These are phyloP conservation scores for Lasioglossum malachurum DNA, from an alignment of 2,888 invertebrate genomes.

Conservation along the genomic window DNA sequence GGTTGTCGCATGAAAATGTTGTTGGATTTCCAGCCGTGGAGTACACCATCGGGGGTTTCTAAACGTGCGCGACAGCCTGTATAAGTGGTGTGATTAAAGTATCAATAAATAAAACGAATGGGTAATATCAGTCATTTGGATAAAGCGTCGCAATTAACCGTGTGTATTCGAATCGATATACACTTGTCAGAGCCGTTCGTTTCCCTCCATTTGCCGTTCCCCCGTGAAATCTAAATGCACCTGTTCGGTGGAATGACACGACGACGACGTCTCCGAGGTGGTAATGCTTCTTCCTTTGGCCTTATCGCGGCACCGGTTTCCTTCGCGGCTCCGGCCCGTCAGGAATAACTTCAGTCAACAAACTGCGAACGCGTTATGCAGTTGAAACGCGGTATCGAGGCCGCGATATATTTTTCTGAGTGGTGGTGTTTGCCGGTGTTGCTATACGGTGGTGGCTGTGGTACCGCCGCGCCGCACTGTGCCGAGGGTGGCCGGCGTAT, in stretches of 20 bases:
- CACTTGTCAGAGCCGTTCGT: constrained; percentile 13
- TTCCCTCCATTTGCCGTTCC: constrained; percentile 10
- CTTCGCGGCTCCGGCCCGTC: constrained; percentile 4
- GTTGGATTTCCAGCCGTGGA: neutral
- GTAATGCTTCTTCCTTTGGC: constrained; percentile 24
- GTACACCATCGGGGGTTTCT: neutral
- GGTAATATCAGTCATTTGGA: constrained; percentile 21
- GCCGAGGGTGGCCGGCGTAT: constrained; percentile 55
- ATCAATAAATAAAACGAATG: constrained; percentile 26
- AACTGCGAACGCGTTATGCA: constrained; percentile 46
- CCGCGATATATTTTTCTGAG: constrained; percentile 65
- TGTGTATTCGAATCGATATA: neutral
- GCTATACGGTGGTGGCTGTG: neutral
- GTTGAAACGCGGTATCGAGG: constrained; percentile 61
- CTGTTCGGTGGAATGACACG: constrained; percentile 35
- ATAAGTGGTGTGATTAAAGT: neutral
- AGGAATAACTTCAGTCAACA: constrained; percentile 56
- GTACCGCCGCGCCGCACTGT: neutral
- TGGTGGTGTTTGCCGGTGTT: neutral
- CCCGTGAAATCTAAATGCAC: constrained; percentile 38
- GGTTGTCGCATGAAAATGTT: neutral
- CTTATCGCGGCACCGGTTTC: constrained; percentile 44
- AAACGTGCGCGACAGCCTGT: neutral
- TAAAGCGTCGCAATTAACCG: constrained; percentile 32
- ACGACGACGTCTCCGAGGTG: constrained; percentile 32